Evolutionary conservation across 2,888 invertebrate species (phyloP).

Genomic region (Synanthedon andrenaeformis): DNA sequence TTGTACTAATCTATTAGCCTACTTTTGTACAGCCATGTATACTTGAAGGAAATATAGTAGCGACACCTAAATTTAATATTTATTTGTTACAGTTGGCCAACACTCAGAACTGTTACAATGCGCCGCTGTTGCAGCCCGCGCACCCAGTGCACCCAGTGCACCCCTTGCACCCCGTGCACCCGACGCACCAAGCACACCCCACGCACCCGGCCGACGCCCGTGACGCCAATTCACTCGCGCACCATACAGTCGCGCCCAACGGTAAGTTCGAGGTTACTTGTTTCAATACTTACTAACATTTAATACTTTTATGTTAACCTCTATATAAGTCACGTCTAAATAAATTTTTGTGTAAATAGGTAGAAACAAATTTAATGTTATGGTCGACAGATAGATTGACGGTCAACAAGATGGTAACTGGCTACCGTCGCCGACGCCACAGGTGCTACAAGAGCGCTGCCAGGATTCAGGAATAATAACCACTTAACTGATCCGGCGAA

Average conservation of each 20-base stretch:
- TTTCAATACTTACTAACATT: not conserved
- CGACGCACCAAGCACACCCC: constrained; percentile 39
- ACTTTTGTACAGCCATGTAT: not conserved
- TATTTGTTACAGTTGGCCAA: constrained; percentile 36
- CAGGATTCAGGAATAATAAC: no score
- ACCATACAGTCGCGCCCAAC: constrained; percentile 41
- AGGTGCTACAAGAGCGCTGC: no score
- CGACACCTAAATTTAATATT: not conserved
- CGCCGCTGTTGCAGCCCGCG: constrained; percentile 42
- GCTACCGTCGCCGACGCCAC: no score
- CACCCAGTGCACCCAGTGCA: not conserved
- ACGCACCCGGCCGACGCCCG: constrained; percentile 24
- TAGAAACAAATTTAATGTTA: no score
- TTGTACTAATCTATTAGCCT: not conserved
- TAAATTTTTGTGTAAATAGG: no score
- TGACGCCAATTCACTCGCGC: constrained; percentile 28
- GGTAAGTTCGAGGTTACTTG: constrained; percentile 16
- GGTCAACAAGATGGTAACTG: no score
- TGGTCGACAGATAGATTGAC: no score
- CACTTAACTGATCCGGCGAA: no score
- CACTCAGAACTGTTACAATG: constrained; percentile 50
- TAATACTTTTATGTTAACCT: not conserved
- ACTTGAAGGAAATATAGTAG: no score
- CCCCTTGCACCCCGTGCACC: not conserved
- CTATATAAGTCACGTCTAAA: no score